Evolutionary conservation across 2,888 invertebrate genomes (phyloP).

Genomic region (Amphipoea oculea): DNA sequence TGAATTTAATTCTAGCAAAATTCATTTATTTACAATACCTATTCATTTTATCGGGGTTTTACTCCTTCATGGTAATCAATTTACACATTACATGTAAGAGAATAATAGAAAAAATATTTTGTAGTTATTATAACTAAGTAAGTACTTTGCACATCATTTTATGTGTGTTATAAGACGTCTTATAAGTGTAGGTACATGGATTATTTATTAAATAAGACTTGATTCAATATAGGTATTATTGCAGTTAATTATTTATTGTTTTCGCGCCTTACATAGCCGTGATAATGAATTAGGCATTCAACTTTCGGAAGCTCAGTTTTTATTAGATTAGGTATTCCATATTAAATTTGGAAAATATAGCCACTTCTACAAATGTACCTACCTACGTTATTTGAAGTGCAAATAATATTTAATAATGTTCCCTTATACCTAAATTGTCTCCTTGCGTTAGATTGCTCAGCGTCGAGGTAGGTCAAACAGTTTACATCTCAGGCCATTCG

Average conservation of each 20-base stretch:
- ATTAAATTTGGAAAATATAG: slow-evolving; percentile 28
- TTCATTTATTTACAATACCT: slow-evolving; percentile 83
- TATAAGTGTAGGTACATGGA: slow-evolving; percentile 50
- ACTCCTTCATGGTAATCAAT: slow-evolving; percentile 85
- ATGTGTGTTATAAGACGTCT: slow-evolving; percentile 71
- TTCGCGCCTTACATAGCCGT: slow-evolving; percentile 37
- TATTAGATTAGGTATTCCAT: slow-evolving; percentile 13
- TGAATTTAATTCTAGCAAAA: slow-evolving; percentile 81
- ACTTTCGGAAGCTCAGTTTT: slow-evolving; percentile 61
- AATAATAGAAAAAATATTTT: slow-evolving; percentile 78
- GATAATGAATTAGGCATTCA: slow-evolving; percentile 57
- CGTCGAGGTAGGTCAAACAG: slow-evolving; percentile 64
- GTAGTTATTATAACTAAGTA: slow-evolving; percentile 71
- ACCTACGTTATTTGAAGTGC: slow-evolving; percentile 46
- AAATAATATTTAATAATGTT: slow-evolving; percentile 50
- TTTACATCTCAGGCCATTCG: slow-evolving; percentile 60
- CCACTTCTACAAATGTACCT: slow-evolving; percentile 28
- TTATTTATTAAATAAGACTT: slow-evolving; percentile 30
- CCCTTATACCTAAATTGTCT: slow-evolving; percentile 50
- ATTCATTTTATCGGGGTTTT: slow-evolving; percentile 85
- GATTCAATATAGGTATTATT: slow-evolving; percentile 25
- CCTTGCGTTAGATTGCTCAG: slow-evolving; percentile 53
- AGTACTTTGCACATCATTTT: slow-evolving; percentile 79
- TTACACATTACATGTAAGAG: slow-evolving; percentile 78
- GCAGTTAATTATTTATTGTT: slow-evolving; percentile 38